Conservation (phyloP, 1,140 invertebrate species). For the Diachasmimorpha longicaudata region DNA sequence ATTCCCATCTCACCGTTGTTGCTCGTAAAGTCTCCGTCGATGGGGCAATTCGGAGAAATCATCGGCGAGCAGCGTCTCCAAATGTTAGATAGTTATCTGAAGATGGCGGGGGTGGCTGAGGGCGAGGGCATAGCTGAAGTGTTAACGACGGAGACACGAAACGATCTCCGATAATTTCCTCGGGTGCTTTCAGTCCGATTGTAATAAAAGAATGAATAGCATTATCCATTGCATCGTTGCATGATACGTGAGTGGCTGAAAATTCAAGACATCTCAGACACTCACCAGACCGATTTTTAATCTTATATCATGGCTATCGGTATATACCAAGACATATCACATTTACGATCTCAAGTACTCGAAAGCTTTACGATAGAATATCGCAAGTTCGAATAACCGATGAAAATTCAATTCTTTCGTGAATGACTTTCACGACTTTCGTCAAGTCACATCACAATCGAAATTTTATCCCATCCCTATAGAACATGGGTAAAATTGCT, state of each 20-base stretch:
- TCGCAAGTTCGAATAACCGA: not conserved
- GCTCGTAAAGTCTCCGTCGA: not conserved
- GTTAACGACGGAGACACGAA: not conserved
- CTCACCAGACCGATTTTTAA: not conserved
- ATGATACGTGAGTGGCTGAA: not conserved
- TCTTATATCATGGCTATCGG: not conserved
- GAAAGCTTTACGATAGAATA: not conserved
- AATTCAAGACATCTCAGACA: not conserved
- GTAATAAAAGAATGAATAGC: not conserved
- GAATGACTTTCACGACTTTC: not conserved
- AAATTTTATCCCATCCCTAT: not conserved
- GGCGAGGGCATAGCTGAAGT: not conserved
- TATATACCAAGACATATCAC: not conserved
- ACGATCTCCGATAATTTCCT: slow-evolving; percentile 5
- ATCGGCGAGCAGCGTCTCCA: not conserved
- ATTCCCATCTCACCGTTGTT: not conserved
- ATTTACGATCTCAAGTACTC: not conserved
- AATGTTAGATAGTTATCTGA: not conserved
- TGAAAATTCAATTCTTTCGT: not conserved
- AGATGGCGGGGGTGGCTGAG: no score
- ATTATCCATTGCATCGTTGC: not conserved
- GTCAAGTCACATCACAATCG: not conserved
- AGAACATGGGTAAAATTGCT: not conserved
- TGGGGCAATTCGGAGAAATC: not conserved
- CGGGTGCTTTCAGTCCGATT: not conserved